A percentile compares a stretch with the other conserved stretches of the same genome.
Conservation (phyloP, 2,113 vertebrate genomes). For the Platanista minor region DNA sequence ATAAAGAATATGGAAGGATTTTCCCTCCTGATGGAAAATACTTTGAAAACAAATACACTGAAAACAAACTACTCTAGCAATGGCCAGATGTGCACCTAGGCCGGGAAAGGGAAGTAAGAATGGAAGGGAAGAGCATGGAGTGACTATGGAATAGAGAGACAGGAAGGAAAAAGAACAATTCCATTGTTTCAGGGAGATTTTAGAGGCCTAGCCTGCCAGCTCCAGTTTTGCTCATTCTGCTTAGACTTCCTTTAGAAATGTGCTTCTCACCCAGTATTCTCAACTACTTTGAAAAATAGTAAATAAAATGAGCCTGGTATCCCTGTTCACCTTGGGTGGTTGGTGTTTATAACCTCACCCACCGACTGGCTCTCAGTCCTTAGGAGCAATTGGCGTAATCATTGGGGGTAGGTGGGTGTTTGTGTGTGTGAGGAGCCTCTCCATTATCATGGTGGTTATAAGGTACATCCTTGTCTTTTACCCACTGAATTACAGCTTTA, state of each 20-base stretch:
- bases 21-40: neutral
- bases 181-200: neutral
- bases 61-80: neutral
- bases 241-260: neutral
- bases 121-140: neutral
- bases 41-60: neutral
- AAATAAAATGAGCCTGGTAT: neutral
- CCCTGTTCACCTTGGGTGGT: neutral
- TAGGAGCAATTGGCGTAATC: neutral
- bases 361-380: neutral
- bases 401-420: too few relatives aligned
- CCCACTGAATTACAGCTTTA: neutral
- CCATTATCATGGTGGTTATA: neutral
- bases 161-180: neutral
- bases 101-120: neutral
- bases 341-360: neutral
- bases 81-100: neutral
- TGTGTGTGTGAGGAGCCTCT: neutral
- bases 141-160: fast-evolving
- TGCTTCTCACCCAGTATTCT: neutral
- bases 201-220: neutral
- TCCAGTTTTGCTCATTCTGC: neutral
- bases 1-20: neutral
- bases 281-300: neutral
- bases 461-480: neutral